Percentiles rank a stretch among this genome's conserved stretches.
Evolutionary conservation across 2,888 invertebrate genomes (phyloP).

Genomic region (Biston betularia): DNA sequence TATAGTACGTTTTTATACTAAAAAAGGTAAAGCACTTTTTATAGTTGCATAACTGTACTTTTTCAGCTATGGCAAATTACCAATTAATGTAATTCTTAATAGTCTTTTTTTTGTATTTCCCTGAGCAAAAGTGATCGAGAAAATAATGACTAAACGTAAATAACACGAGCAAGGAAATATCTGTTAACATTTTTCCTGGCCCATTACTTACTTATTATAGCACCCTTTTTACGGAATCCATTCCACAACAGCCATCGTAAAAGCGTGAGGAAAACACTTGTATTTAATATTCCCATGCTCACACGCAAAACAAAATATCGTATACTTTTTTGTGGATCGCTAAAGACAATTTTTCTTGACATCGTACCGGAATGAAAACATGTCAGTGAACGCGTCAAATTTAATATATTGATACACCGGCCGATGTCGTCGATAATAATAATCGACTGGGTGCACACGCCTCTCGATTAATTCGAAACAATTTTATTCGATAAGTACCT

Average conservation of each 20-base stretch:
- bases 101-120: too few species aligned
- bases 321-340: conserved; percentile 30
- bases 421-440: conserved; percentile 50
- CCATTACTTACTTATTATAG: too few species aligned
- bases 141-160: too few species aligned
- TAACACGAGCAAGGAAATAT: too few species aligned
- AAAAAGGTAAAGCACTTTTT: too few species aligned
- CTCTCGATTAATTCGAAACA: conserved; percentile 49
- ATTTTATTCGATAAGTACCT: conserved; percentile 38
- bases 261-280: neutral
- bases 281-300: neutral
- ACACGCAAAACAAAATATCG: conserved; percentile 19
- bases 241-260: neutral
- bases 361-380: conserved; percentile 56
- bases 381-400: conserved; percentile 53
- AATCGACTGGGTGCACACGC: conserved; percentile 51
- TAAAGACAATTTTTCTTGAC: conserved; percentile 36
- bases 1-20: too few species aligned
- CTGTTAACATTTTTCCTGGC: too few species aligned
- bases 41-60: too few species aligned
- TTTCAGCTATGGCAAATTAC: too few species aligned
- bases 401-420: conserved; percentile 49
- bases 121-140: too few species aligned
- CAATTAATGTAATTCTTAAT: too few species aligned
- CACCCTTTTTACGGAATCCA: too few species aligned